phyloP scores from a whole-genome alignment of 2,113 vertebrate genomes.

The Cervus canadensis region DNA sequence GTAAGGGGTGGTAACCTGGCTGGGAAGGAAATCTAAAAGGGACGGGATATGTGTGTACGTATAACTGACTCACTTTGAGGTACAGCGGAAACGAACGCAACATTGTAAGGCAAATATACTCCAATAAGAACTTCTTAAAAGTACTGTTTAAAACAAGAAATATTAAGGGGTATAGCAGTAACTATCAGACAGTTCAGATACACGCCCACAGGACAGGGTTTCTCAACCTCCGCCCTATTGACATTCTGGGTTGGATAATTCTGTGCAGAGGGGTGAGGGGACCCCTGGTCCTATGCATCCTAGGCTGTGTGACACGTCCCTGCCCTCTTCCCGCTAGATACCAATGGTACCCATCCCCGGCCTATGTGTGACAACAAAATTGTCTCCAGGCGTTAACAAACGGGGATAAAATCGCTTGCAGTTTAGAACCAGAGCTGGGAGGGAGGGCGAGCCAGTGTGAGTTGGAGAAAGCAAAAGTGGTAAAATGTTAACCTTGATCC shows the following conservation, averaged over 20 bases:
- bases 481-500: background rate
- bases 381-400: background rate
- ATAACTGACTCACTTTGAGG: background rate
- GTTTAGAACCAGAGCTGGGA: background rate
- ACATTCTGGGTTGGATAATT: background rate
- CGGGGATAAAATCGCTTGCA: background rate
- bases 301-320: too few relatives aligned
- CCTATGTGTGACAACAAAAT: background rate
- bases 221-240: fast-evolving
- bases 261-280: too few relatives aligned
- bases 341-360: background rate
- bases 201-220: background rate
- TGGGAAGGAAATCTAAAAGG: background rate
- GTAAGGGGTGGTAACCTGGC: background rate
- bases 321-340: background rate
- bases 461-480: background rate
- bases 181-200: background rate
- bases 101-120: background rate
- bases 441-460: background rate
- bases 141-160: background rate
- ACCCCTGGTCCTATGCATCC: too few relatives aligned
- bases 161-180: background rate
- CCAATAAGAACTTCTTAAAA: background rate
- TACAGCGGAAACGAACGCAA: background rate
- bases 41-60: background rate